A percentile compares a stretch with the other conserved stretches of the same genome.
Evolutionary conservation across 1,140 invertebrate genomes (phyloP).

Genomic region (Drosophila funebris): DNA sequence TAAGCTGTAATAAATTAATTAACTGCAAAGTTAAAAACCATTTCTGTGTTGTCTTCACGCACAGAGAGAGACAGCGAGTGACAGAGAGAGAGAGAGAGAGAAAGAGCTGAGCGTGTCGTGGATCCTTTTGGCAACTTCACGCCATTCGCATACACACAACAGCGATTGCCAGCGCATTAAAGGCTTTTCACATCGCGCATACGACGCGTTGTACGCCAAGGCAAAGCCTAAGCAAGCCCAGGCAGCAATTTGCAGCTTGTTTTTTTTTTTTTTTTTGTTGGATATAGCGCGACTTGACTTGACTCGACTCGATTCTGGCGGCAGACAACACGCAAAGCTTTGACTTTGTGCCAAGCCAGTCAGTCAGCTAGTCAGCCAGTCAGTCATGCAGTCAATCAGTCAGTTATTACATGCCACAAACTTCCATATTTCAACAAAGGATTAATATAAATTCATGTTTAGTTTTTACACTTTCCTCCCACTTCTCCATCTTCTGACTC

Average conservation of each 20-base stretch:
- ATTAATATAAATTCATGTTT: conserved; percentile 42
- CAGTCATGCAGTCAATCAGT: conserved; percentile 51
- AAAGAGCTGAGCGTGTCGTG: conserved; percentile 15
- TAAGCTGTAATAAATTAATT: conserved; percentile 77
- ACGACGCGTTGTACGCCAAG: conserved; percentile 49
- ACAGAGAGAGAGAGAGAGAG: neutral
- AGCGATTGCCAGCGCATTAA: conserved; percentile 44
- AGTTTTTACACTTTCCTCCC: neutral
- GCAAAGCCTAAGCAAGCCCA: conserved; percentile 27
- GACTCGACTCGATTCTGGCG: neutral
- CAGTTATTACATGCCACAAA: conserved; percentile 34
- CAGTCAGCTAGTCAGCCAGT: conserved; percentile 49
- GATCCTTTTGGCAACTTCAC: conserved; percentile 69
- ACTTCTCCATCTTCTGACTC: neutral
- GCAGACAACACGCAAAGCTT: conserved; percentile 8
- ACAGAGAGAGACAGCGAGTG: neutral
- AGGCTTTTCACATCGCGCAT: conserved; percentile 71
- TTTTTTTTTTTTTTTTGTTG: conserved; percentile 21
- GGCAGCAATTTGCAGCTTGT: conserved; percentile 68
- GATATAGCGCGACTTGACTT: conserved; percentile 12
- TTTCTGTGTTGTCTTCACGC: conserved; percentile 62
- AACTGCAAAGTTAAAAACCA: conserved; percentile 78
- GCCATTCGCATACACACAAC: conserved; percentile 47
- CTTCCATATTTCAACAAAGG: conserved; percentile 60
- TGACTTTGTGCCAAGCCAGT: conserved; percentile 65